Base-by-base conservation (phyloP, 35 echinoderm and acorn worm genomes). In the Ophioderma brevispina region DNA sequence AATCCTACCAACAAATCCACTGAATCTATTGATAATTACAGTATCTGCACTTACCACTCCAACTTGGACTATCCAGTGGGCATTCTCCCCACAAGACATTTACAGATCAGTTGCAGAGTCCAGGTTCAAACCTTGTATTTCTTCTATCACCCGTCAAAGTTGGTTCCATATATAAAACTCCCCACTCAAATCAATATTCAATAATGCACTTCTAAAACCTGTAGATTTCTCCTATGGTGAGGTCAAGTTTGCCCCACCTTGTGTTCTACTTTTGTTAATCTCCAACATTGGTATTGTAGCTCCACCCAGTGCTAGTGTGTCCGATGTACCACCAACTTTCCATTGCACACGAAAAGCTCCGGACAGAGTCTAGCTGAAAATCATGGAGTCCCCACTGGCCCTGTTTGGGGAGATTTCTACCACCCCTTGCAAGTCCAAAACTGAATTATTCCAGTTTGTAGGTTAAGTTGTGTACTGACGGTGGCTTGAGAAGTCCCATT, bases 341-440 rank as follows among this genome's bases (percentile, higher is more conserved):
- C 93, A 95, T 2, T 35, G 30, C 15, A 90, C 78, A 28, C 0
- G 32, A 33, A 95, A 18, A 14, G 46, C 36, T 11, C 78, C 78
- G 21, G 19, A 17, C 0, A 19, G 32, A 76, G 70, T 78, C 46
- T 75, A 90, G 42, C 23, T 38, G 77, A 23, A 95, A 76, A 0
- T 49, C 28, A 95, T 87, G 6, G 79, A 82, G 33, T 95, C 89
- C 35, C 89, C 89, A 56, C 64, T 87, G 46, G 36, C 49, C 6
- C 87, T 79, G 3, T 55, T 95, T 63, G 91, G 93, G 55, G 89
- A 81, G 40, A 95, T 41, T 32, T 91, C 70, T 35, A 81, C 85
- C 33, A 88, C 93, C 55, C 64, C 88, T 80, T 52, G 43, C 93
- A 95, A 95, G 93, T 95, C 38, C 93, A 86, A 82, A 95, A 95